phyloP scores from a whole-genome alignment of 2,113 vertebrate species.

The Plectropomus leopardus region DNA sequence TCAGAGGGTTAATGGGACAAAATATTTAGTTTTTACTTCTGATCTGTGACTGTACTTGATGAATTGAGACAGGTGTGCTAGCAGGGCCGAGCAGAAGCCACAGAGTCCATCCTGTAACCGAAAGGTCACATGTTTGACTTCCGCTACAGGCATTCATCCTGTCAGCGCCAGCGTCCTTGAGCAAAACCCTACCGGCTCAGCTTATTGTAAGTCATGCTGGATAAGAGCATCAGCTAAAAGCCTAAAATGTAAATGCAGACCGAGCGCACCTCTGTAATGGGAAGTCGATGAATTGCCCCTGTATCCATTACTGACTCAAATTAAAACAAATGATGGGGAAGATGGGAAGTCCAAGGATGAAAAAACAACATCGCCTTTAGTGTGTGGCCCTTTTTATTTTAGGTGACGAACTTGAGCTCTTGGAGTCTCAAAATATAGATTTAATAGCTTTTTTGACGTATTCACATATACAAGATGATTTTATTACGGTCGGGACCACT shows the following conservation, averaged over 20 bases:
- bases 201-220: conserved; percentile 14
- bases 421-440: background rate
- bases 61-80: background rate
- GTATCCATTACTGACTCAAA: conserved; percentile 42
- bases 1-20: too few species aligned
- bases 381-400: background rate
- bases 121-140: conserved; percentile 33
- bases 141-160: conserved; percentile 11
- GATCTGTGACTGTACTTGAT: background rate
- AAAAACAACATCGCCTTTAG: conserved; percentile 14
- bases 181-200: conserved; percentile 12
- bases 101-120: background rate
- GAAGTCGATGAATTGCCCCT: conserved; percentile 48
- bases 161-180: conserved; percentile 15
- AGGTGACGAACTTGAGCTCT: background rate
- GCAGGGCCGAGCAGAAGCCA: background rate
- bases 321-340: conserved; percentile 52
- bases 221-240: conserved; percentile 59
- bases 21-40: background rate
- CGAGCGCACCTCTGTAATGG: conserved; percentile 31
- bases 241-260: conserved; percentile 58
- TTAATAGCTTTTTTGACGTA: background rate
- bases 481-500: conserved; percentile 23
- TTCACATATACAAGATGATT: background rate
- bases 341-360: background rate